phyloP scores from a whole-genome alignment of 2,113 vertebrate species.

The pig (Sus scrofa) region T2T-Sscrofa CM000827.6:73306001-73306500 shows the following conservation, averaged over 20 bases:
- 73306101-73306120: constrained; percentile 11
- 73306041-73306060: constrained; percentile 18
- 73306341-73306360: background rate
- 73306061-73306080: background rate
- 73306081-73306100: constrained; percentile 9
- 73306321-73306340: background rate
- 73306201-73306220: background rate
- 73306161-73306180: constrained; percentile 25
- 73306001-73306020: background rate
- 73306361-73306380: background rate
- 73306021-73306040: background rate
- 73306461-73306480: constrained; percentile 48
- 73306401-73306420: background rate
- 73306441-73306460: constrained; percentile 30
- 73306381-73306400: constrained; percentile 36
- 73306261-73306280: background rate
- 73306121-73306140: constrained; percentile 28
- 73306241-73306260: background rate
- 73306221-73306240: background rate
- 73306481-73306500: background rate
- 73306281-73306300: background rate
- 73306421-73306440: background rate
- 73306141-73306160: constrained; percentile 32
- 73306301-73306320: background rate
- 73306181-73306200: constrained; percentile 48